Base-by-base conservation (phyloP, 2,888 invertebrate species). In the Phragmatobia fuliginosa region DNA sequence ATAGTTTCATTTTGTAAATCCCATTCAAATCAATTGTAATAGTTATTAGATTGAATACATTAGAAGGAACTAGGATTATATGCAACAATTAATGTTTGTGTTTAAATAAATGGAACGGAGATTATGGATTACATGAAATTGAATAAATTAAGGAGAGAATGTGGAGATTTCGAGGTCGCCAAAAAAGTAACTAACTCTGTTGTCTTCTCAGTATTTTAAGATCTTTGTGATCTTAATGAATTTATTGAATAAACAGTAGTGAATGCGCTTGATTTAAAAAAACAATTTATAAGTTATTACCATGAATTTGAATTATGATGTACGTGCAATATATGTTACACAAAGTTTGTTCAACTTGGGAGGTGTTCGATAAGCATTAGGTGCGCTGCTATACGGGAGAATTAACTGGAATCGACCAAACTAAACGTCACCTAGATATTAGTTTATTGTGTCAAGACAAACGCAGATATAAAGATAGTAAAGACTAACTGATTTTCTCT, bases 311-410 rank as follows among this genome's bases (percentile, higher is more conserved):
- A 83, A 84, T 87, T 87, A 88, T 86, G 85, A 85, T 85, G 82
- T 84, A n/a, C n/a, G n/a, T 85, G 87, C 83, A 85, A 87, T 88
- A 87, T 91, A 90, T 90, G 88, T 91, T 88, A 90, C 86, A 89
- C 87, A 85, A 90, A 91, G 88, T 92, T 91, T 83, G 83, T 84
- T 83, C 82, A 79, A 16, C 75, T 79, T 76, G 80, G 80, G 77
- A 78, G 70, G 81, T 81, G 84, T 80, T 87, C 88, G 85, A 88
- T 90, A 85, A 81, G 81, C 77, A 75, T 79, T 61, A 66, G 61
- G 33, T 66, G 58, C 59, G 75, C 67, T 68, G 74, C 69, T 69
- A 76, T 68, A 67, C 67, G 83, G 78, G 66, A 81, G 82, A 68
- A 76, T 71, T 75, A 70, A 75, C 87, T 90, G 80, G 88, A 89